These are phyloP conservation scores for Odocoileus virginianus DNA, from an alignment of 2,113 vertebrate species.

Conservation along the genomic window DNA sequence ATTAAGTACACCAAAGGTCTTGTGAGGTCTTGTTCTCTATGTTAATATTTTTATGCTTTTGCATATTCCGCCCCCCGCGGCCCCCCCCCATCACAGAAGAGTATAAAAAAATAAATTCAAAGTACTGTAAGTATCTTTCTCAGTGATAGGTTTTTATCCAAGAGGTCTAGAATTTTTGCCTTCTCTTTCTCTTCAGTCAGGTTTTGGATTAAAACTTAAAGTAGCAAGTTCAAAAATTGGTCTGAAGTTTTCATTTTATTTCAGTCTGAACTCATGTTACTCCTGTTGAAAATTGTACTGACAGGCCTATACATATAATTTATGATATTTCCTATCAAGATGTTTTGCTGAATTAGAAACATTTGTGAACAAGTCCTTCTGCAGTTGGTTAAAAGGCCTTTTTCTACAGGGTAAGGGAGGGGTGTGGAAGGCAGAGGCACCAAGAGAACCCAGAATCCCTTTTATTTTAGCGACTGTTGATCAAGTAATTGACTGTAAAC, in stretches of 20 bases:
- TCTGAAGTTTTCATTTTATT: conserved; percentile 78
- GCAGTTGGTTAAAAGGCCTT: conserved; percentile 71
- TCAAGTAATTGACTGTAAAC: conserved; percentile 78
- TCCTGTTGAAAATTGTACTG: conserved; percentile 80
- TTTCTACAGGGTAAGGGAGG: conserved; percentile 59
- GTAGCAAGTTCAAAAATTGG: conserved; percentile 73
- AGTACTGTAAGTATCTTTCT: background rate
- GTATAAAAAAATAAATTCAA: background rate
- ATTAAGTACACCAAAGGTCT: background rate
- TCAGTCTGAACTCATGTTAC: conserved; percentile 74
- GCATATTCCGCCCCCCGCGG: background rate
- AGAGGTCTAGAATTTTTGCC: conserved; percentile 26
- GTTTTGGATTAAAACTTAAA: conserved; percentile 68
- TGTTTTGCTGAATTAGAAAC: conserved; percentile 83
- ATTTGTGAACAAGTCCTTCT: conserved; percentile 77
- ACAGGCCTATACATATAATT: conserved; percentile 78
- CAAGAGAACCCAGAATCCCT: conserved; percentile 57
- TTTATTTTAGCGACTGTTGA: conserved; percentile 72
- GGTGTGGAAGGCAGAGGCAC: conserved; percentile 40
- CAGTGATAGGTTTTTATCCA: background rate
- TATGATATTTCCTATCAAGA: conserved; percentile 84
- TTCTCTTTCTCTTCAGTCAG: conserved; percentile 4
- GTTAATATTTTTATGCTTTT: background rate
- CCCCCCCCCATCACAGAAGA: background rate
- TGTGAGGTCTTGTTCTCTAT: background rate